Conservation (phyloP, 2,113 vertebrate species). For the Dasyornis broadbenti region DNA sequence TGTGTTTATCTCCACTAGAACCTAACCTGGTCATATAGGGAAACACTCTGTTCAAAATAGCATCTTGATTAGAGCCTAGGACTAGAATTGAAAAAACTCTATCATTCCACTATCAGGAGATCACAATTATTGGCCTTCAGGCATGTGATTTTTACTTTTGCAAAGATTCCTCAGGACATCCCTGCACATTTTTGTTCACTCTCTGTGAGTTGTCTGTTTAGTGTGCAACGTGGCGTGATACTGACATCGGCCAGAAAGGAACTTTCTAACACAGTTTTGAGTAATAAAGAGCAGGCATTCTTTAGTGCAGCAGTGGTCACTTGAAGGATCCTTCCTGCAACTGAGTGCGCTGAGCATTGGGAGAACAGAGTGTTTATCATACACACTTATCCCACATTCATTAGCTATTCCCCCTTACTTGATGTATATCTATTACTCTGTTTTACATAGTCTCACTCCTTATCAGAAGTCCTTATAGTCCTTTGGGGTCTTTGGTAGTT, state of each 20-base stretch:
- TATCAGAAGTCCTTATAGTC: neutral
- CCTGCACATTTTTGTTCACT: neutral
- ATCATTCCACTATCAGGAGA: neutral
- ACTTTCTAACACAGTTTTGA: neutral
- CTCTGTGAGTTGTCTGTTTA: neutral
- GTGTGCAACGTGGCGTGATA: neutral
- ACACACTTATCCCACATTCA: neutral
- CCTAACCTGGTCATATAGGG: neutral
- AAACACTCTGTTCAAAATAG: neutral
- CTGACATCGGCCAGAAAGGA: fast-evolving
- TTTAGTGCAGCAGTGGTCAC: neutral
- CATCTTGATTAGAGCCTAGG: neutral
- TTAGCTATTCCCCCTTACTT: neutral
- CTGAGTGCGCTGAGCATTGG: no score
- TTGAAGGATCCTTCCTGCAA: neutral
- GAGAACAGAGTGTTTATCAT: neutral
- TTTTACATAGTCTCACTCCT: neutral
- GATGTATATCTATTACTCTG: neutral
- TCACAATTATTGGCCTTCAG: neutral
- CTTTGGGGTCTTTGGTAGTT: neutral
- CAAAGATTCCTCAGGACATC: neutral
- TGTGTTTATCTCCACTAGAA: neutral
- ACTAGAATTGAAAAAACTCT: neutral
- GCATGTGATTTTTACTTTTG: neutral
- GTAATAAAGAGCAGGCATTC: neutral